Percentiles rank a stretch among this genome's conserved stretches.
Evolutionary conservation across 2,888 invertebrate species (phyloP).

Genomic region (Hirtodrosophila cameraria): DNA sequence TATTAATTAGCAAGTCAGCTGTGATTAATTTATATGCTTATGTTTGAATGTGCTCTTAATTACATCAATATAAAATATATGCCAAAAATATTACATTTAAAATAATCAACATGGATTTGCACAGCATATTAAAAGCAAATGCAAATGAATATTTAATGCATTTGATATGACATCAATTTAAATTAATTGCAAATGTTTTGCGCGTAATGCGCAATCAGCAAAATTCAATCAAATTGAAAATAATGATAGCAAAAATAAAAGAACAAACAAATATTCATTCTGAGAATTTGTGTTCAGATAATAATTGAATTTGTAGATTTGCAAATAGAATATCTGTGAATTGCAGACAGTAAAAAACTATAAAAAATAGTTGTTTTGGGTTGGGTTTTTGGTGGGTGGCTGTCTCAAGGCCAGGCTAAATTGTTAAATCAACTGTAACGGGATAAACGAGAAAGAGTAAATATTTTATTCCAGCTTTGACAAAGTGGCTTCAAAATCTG

Average conservation of each 20-base stretch:
- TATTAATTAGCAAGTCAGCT: slow-evolving; percentile 11
- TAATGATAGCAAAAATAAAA: slow-evolving; percentile 1
- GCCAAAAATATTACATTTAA: slow-evolving; percentile 9
- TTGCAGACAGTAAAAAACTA: too few relatives aligned
- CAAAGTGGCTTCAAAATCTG: slow-evolving; percentile 1
- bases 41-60: slow-evolving; percentile 6
- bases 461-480: slow-evolving; percentile 38
- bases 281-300: too few relatives aligned
- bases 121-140: slow-evolving; percentile 1
- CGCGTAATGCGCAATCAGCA: slow-evolving; percentile 66
- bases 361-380: too few relatives aligned
- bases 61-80: slow-evolving; percentile 18
- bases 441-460: slow-evolving; percentile 21
- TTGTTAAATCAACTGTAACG: slow-evolving; percentile 45
- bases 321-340: slow-evolving; percentile 25
- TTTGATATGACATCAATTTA: slow-evolving; percentile 59
- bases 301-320: slow-evolving; percentile 71
- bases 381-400: too few relatives aligned
- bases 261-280: too few relatives aligned
- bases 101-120: slow-evolving; percentile 32
- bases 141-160: slow-evolving; percentile 56
- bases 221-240: slow-evolving; percentile 54
- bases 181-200: slow-evolving; percentile 50
- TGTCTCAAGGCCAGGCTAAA: slow-evolving; percentile 2
- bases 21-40: slow-evolving; percentile 10